Evolutionary conservation across 2,888 invertebrate genomes (phyloP).

Genomic region (Drosophila recens): DNA sequence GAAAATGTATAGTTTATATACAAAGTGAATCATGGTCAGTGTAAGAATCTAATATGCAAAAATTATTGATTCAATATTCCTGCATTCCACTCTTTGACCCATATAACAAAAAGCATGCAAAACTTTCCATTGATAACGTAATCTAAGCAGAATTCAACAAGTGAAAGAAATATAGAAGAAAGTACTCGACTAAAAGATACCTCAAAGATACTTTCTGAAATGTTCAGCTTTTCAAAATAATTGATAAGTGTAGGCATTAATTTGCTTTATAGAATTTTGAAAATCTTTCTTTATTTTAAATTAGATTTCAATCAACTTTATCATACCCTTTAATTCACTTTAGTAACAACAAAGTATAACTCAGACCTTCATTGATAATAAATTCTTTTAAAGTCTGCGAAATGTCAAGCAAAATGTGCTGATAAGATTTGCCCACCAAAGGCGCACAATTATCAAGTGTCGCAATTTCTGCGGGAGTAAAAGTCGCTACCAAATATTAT

Average conservation of each 20-base stretch:
- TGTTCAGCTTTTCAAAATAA: not conserved
- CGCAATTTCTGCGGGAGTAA: slow-evolving; percentile 29
- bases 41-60: not conserved
- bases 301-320: no score
- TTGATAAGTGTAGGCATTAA: no score
- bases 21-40: not conserved
- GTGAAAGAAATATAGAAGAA: not conserved
- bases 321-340: not conserved
- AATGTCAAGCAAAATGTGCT: slow-evolving; percentile 16
- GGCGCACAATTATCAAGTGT: slow-evolving; percentile 40
- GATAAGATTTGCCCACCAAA: slow-evolving; percentile 52
- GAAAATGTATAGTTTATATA: slow-evolving; percentile 10
- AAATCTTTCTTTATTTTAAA: no score
- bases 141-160: slow-evolving; percentile 42
- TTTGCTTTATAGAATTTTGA: no score
- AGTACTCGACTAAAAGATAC: not conserved
- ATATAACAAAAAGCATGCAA: slow-evolving; percentile 35
- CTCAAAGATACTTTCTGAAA: not conserved
- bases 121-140: slow-evolving; percentile 69
- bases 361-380: slow-evolving; percentile 53
- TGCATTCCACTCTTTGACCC: slow-evolving; percentile 48
- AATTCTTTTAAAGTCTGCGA: slow-evolving; percentile 37
- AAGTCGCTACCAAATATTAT: slow-evolving; percentile 36
- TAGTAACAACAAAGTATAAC: not conserved
- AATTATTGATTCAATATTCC: not conserved